Percentiles rank a stretch among this genome's conserved stretches.
Evolutionary conservation across 2,797 vertebrate genomes (phyloP).

Genomic region (Leuciscus waleckii): DNA sequence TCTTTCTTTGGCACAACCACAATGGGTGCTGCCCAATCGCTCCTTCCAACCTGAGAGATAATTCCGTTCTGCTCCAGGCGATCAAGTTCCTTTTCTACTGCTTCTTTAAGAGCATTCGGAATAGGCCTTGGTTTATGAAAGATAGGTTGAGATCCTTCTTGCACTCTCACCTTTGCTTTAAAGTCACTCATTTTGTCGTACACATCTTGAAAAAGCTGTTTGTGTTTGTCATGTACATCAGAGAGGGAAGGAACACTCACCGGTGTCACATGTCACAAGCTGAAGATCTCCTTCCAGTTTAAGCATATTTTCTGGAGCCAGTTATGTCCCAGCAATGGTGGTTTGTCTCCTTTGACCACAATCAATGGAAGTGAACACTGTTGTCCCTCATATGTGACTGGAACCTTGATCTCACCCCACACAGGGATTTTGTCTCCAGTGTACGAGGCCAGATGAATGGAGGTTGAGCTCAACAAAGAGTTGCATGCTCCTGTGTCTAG

Average conservation of each 20-base stretch:
- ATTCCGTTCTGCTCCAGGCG: not conserved
- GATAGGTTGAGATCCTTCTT: not conserved
- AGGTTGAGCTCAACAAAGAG: too few relatives aligned
- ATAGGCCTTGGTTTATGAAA: slow-evolving; percentile 37
- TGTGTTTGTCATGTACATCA: not conserved
- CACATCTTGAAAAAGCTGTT: not conserved
- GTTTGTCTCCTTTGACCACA: slow-evolving; percentile 23
- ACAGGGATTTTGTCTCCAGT: slow-evolving; percentile 18
- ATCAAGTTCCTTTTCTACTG: slow-evolving; percentile 43
- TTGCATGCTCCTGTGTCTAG: not conserved
- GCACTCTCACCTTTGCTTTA: slow-evolving; percentile 9
- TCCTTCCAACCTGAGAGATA: too few relatives aligned
- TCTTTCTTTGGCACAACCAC: too few relatives aligned
- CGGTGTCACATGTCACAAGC: not conserved
- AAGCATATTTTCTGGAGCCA: slow-evolving; percentile 18
- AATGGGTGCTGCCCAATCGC: too few relatives aligned
- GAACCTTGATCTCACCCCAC: not conserved
- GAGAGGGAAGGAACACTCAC: not conserved
- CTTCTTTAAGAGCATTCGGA: slow-evolving; percentile 37
- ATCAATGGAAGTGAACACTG: slow-evolving; percentile 11
- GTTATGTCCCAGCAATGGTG: slow-evolving; percentile 21
- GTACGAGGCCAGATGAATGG: not conserved
- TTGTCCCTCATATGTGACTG: not conserved
- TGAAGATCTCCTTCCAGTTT: slow-evolving; percentile 22
- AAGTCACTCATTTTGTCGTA: slow-evolving; percentile 33